Evolutionary conservation across 1,140 invertebrate species (phyloP).

Genomic region (Ruditapes philippinarum): DNA sequence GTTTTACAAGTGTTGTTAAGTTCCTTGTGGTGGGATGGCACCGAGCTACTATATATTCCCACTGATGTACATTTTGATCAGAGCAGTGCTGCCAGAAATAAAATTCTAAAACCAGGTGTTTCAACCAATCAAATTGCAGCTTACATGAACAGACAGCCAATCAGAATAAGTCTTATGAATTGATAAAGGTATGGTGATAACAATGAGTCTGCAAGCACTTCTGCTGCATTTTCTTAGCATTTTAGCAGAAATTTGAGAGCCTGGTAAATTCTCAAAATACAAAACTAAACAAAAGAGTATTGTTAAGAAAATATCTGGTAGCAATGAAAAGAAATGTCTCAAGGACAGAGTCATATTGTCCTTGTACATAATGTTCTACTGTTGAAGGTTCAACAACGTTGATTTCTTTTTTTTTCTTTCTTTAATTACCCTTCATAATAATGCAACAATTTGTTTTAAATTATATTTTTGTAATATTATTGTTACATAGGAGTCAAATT

Average conservation of each 20-base stretch:
- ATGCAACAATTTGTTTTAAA: too few relatives aligned
- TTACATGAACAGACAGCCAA: neutral
- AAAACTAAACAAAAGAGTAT: neutral
- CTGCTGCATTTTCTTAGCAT: too few relatives aligned
- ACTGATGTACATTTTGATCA: slow-evolving; percentile 3
- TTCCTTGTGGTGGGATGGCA: too few relatives aligned
- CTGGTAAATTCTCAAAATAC: neutral
- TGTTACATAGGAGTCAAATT: too few relatives aligned
- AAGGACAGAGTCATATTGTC: too few relatives aligned
- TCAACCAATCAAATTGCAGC: neutral
- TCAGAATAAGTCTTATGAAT: neutral
- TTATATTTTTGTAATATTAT: too few relatives aligned
- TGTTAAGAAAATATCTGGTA: neutral
- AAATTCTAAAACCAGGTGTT: slow-evolving; percentile 3
- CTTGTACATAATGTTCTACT: too few relatives aligned
- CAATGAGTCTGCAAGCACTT: slow-evolving; percentile 8
- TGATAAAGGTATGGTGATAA: slow-evolving; percentile 28
- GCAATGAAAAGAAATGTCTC: neutral
- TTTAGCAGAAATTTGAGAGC: slow-evolving; percentile 24
- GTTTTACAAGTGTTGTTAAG: slow-evolving; percentile 16
- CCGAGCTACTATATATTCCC: neutral
- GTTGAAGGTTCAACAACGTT: too few relatives aligned
- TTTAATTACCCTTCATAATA: too few relatives aligned
- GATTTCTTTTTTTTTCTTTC: too few relatives aligned
- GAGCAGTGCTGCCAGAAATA: neutral